Evolutionary conservation across 1,140 invertebrate species (phyloP).

Genomic region (Drosophila sucinea): DNA sequence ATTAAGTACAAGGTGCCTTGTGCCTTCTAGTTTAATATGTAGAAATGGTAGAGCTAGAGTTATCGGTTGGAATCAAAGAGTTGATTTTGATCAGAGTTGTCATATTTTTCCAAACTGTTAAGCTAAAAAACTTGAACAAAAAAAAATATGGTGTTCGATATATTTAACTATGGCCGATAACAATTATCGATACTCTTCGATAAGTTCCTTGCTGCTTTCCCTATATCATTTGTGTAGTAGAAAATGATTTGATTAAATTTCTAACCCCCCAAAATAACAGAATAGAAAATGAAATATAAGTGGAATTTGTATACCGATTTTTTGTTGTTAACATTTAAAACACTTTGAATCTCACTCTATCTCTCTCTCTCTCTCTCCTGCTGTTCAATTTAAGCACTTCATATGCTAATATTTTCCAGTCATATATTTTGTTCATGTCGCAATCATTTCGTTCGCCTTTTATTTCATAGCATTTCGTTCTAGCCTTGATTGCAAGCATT

Average conservation of each 20-base stretch:
- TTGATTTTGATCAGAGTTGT: too few relatives aligned
- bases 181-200: too few relatives aligned
- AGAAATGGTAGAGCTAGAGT: too few relatives aligned
- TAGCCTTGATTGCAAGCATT: conserved; percentile 79
- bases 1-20: neutral
- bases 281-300: conserved; percentile 1
- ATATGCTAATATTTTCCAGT: conserved; percentile 67
- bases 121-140: too few relatives aligned
- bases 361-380: neutral
- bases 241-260: conserved; percentile 8
- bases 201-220: too few relatives aligned
- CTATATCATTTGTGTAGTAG: too few relatives aligned
- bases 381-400: conserved; percentile 30
- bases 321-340: conserved; percentile 21
- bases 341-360: conserved; percentile 30
- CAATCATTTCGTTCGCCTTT: conserved; percentile 56
- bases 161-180: too few relatives aligned
- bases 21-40: too few relatives aligned
- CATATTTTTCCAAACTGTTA: too few relatives aligned
- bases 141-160: too few relatives aligned
- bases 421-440: conserved; percentile 71
- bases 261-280: neutral
- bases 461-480: conserved; percentile 55
- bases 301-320: neutral
- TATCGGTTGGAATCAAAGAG: too few relatives aligned